Evolutionary conservation across 2,113 vertebrate species (phyloP).

Genomic region (Eublepharis macularius): DNA sequence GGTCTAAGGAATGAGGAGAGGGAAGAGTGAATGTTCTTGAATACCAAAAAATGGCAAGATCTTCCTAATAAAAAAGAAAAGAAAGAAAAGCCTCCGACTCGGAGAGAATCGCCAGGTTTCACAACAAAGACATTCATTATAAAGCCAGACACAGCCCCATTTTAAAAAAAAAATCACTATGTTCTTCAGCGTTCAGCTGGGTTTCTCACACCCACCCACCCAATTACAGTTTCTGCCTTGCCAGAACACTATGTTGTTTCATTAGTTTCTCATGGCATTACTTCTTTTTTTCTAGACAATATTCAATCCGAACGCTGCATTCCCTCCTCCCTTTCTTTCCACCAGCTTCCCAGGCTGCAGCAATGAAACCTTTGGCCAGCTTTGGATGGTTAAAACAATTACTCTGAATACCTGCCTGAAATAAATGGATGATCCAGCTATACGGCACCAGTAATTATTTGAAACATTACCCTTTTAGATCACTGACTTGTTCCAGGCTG

Average conservation of each 20-base stretch:
- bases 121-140: conserved; percentile 45
- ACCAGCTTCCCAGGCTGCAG: conserved; percentile 39
- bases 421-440: conserved; percentile 37
- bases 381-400: neutral
- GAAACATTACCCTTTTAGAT: conserved; percentile 68
- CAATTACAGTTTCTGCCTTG: conserved; percentile 66
- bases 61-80: conserved; percentile 30
- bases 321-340: conserved; percentile 39
- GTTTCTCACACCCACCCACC: conserved; percentile 61
- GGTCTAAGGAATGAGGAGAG: conserved; percentile 35
- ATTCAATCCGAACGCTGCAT: conserved; percentile 54
- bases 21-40: conserved; percentile 17
- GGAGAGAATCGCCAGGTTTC: conserved; percentile 63
- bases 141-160: conserved; percentile 33
- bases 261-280: conserved; percentile 65
- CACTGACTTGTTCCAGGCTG: conserved; percentile 47
- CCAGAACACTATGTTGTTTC: conserved; percentile 68
- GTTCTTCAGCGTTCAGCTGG: conserved; percentile 55
- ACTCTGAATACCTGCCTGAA: conserved; percentile 36
- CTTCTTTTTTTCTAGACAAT: conserved; percentile 57
- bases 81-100: conserved; percentile 15
- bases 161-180: conserved; percentile 50
- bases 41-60: conserved; percentile 51
- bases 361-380: neutral
- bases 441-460: conserved; percentile 52